Conservation (phyloP, 2,113 vertebrate genomes). For the Hippoglossus stenolepis region DNA sequence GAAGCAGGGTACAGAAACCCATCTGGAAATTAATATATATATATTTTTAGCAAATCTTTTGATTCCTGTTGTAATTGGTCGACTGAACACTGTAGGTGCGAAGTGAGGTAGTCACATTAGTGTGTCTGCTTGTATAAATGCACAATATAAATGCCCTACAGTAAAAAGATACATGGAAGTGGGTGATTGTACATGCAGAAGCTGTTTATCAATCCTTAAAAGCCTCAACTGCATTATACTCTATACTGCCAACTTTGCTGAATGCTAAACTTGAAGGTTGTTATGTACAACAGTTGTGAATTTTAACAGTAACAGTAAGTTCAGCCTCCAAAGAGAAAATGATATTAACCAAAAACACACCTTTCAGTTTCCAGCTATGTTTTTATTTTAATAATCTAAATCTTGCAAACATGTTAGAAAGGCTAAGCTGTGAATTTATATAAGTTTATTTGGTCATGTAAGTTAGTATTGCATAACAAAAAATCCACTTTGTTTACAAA, state of each 20-base stretch:
- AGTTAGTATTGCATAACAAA: not conserved
- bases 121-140: conserved; percentile 34
- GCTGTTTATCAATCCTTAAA: conserved; percentile 18
- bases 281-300: conserved; percentile 2
- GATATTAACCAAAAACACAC: not conserved
- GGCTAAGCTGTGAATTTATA: conserved; percentile 1
- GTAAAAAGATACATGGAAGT: conserved; percentile 15
- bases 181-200: conserved; percentile 37
- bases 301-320: not conserved
- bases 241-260: conserved; percentile 34
- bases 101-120: conserved; percentile 6
- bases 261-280: conserved; percentile 20
- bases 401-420: not conserved
- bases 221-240: conserved; percentile 34
- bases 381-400: not conserved
- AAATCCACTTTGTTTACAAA: not conserved
- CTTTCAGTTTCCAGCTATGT: not conserved
- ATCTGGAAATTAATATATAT: conserved; percentile 45
- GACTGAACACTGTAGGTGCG: conserved; percentile 36
- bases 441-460: not conserved
- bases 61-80: conserved; percentile 46
- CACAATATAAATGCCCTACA: conserved; percentile 17
- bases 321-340: not conserved
- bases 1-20: conserved; percentile 20
- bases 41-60: conserved; percentile 49